Evolutionary conservation across 2,888 invertebrate genomes (phyloP), one percentile per base, ranked within the genome.

Genomic region (Phalera bucephala): DNA sequence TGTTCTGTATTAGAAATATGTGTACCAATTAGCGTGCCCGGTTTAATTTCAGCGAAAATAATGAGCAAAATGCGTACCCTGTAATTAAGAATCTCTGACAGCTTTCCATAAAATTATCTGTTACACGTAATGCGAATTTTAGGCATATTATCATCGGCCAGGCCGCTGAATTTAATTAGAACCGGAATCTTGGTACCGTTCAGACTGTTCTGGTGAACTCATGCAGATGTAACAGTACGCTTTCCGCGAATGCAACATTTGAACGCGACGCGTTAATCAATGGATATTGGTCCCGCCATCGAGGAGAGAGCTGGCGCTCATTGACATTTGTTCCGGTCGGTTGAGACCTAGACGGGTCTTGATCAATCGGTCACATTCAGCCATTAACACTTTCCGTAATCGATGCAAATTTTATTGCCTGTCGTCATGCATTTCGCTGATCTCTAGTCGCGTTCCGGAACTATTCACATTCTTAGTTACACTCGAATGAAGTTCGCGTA

Each of bases 101-200:
- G 56, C 49, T 54, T 63, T 65, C 58, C 54, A 58, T 58, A 64
- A 58, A 53, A 46, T 52, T 55, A 60, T 45, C 72, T 67, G 73
- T 75, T 75, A 76, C 62, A 63, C 59, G 58, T 69, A 65, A 76
- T 27, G 69, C 69, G 71, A 74, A 81, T 75, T 81, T 80, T 73
- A 83, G 71, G 64, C 72, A 80, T 81, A 82, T 81, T 74, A 75
- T 66, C 70, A 73, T 61, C 50, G 52, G 46, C 57, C 61, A 56
- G 62, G 61, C 61, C 58, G 64, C 63, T 83, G 83, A 84, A 72
- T 86, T 81, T 82, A 85, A 84, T 83, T 83, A 79, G 77, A 77
- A 80, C 75, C 78, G 80, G 77, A 75, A 77, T 81, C 67, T 61
- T 67, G 60, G 68, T 79, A 79, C 75, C 75, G 81, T 81, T 80